These are phyloP conservation scores for Tetramorium simillimum DNA, from an alignment of 1,140 invertebrate genomes.

Conservation along the genomic window DNA sequence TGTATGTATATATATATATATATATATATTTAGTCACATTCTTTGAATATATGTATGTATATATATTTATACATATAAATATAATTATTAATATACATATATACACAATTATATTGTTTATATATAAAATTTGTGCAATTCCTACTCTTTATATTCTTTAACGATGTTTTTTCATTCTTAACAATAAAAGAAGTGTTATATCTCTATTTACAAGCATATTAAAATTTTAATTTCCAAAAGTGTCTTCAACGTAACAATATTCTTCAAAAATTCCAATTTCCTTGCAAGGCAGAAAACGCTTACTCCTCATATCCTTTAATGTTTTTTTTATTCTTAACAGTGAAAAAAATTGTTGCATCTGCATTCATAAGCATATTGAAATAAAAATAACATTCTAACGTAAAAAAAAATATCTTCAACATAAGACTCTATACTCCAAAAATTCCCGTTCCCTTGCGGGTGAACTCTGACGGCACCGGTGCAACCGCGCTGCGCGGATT, in stretches of 20 bases:
- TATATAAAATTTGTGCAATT: background rate
- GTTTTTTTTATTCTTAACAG: background rate
- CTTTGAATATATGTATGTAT: background rate
- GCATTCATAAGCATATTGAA: background rate
- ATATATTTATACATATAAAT: background rate
- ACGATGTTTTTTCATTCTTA: too few species aligned
- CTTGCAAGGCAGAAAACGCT: too few species aligned
- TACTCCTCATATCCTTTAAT: background rate
- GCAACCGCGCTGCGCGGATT: constrained; percentile 59
- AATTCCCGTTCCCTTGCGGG: constrained; percentile 44
- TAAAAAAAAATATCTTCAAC: background rate
- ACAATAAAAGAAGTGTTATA: too few species aligned
- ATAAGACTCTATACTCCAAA: constrained; percentile 4
- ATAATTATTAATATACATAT: background rate
- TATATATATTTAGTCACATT: background rate
- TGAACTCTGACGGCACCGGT: constrained; percentile 53
- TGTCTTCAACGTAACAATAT: too few species aligned
- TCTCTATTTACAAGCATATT: too few species aligned
- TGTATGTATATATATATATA: too few species aligned
- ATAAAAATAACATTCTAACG: background rate
- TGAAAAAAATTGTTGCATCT: background rate
- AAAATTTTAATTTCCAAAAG: too few species aligned
- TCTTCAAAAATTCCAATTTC: too few species aligned
- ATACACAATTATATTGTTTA: background rate
- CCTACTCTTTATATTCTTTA: too few species aligned